Conservation (phyloP, 2,888 invertebrate species). For the Lamellibrachia columna region DNA sequence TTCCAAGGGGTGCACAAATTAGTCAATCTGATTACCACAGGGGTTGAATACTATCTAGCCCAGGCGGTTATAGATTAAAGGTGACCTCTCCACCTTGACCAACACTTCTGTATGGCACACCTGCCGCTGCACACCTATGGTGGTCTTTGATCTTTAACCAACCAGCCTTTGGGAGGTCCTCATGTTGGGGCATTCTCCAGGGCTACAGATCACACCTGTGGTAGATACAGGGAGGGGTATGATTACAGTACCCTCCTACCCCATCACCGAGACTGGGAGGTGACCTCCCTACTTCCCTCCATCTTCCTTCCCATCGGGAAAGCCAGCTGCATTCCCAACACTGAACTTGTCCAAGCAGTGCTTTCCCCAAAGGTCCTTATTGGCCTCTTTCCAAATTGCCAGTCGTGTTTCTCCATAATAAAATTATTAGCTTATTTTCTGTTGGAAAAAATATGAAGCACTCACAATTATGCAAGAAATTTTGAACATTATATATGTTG, state of each 20-base stretch:
- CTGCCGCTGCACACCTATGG: background rate
- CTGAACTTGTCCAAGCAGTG: background rate
- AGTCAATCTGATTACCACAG: background rate
- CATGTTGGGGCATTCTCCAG: background rate
- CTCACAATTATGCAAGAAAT: background rate
- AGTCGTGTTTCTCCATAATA: too few relatives aligned
- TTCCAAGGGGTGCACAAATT: background rate
- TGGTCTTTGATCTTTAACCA: background rate
- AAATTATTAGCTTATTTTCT: too few relatives aligned
- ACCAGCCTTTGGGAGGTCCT: background rate
- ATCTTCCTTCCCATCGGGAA: background rate
- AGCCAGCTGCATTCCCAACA: background rate
- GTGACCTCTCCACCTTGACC: background rate
- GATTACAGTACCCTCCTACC: background rate
- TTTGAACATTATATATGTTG: background rate
- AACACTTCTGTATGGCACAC: background rate
- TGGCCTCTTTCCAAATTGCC: too few relatives aligned
- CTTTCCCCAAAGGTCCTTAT: background rate
- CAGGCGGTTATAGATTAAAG: background rate
- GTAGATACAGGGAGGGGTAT: background rate
- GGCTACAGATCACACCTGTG: background rate
- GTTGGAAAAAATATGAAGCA: background rate
- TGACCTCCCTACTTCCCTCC: background rate
- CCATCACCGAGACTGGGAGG: background rate
- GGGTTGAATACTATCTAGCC: background rate